A percentile compares a stretch with the other conserved stretches of the same genome.
These are phyloP conservation scores for Dipodomys merriami DNA, from an alignment of 2,113 vertebrate species.

Conservation along the genomic window DNA sequence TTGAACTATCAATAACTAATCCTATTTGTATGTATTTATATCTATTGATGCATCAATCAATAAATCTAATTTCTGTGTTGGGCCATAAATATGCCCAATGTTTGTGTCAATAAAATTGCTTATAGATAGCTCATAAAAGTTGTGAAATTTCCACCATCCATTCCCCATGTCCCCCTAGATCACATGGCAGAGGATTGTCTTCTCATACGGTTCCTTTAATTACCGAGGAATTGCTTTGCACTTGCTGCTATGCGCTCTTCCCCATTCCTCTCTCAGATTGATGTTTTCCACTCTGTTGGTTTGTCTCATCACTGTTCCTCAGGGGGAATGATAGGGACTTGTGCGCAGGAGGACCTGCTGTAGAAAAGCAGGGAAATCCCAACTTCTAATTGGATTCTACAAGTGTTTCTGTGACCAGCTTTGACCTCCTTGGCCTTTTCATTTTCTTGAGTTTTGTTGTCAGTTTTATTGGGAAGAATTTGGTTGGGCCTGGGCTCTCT, in stretches of 20 bases:
- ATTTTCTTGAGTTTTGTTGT: constrained; percentile 45
- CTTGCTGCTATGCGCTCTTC: constrained; percentile 58
- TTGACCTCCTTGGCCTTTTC: constrained; percentile 72
- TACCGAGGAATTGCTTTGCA: constrained; percentile 62
- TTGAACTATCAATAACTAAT: not conserved
- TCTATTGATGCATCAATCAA: too few relatives aligned
- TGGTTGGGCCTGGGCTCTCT: not conserved
- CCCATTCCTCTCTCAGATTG: constrained; percentile 52
- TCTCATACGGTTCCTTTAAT: constrained; percentile 74
- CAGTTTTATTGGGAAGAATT: constrained; percentile 66
- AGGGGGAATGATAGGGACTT: not conserved
- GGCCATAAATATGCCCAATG: not conserved
- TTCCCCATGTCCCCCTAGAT: not conserved
- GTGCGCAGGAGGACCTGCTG: constrained; percentile 60
- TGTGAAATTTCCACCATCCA: not conserved
- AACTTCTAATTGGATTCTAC: constrained; percentile 61
- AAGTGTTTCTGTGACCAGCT: constrained; percentile 66
- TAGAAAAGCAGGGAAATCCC: constrained; percentile 22
- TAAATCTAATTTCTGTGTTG: too few relatives aligned
- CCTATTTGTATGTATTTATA: too few relatives aligned
- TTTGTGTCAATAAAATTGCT: not conserved
- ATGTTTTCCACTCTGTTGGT: not conserved
- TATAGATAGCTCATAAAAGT: not conserved
- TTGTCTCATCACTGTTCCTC: constrained; percentile 43
- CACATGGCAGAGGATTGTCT: constrained; percentile 66